These are phyloP conservation scores for Cecropterus lyciades DNA, from an alignment of 1,140 invertebrate species.

Conservation along the genomic window DNA sequence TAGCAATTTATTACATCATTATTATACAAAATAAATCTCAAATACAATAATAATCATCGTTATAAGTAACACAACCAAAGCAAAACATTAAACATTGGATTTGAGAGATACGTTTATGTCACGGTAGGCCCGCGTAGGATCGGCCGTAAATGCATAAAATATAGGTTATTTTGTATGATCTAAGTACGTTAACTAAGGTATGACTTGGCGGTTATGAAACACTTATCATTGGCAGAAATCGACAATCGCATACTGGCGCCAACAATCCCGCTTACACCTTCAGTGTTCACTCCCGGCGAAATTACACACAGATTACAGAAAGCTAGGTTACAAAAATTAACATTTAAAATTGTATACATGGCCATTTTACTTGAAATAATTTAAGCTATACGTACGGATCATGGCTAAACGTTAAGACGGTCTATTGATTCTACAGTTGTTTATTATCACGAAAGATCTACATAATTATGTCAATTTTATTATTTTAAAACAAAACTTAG, in stretches of 20 bases:
- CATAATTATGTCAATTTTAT: too few relatives aligned
- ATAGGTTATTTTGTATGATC: constrained; percentile 50
- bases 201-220: constrained; percentile 55
- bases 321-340: constrained; percentile 72
- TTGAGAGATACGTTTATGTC: constrained; percentile 69
- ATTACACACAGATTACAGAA: constrained; percentile 20
- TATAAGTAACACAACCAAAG: constrained; percentile 83
- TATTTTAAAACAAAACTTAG: too few relatives aligned
- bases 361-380: background rate
- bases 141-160: constrained; percentile 75
- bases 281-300: background rate
- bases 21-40: constrained; percentile 83
- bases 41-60: constrained; percentile 80
- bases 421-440: too few relatives aligned
- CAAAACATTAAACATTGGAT: constrained; percentile 80
- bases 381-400: too few relatives aligned
- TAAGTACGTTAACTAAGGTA: constrained; percentile 58
- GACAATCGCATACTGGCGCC: constrained; percentile 49
- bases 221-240: constrained; percentile 68
- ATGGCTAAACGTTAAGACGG: too few relatives aligned
- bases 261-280: constrained; percentile 26
- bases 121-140: constrained; percentile 54
- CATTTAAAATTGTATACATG: constrained; percentile 47
- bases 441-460: too few relatives aligned
- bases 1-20: constrained; percentile 82